Evolutionary conservation across 2,113 vertebrate species (phyloP).

Genomic region (Clarias batrachus): DNA sequence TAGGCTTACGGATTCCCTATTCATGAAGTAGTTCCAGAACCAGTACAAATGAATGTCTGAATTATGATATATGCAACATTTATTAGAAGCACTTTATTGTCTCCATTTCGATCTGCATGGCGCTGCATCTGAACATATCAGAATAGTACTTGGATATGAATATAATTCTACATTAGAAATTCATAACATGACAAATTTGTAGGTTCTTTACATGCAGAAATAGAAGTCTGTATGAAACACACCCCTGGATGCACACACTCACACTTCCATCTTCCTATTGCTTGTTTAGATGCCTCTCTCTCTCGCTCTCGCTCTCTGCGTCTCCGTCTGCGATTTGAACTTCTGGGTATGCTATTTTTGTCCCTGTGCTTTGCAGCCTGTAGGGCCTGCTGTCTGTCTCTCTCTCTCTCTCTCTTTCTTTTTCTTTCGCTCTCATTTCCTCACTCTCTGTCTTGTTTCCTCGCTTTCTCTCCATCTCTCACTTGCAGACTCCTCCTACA

Average conservation of each 20-base stretch:
- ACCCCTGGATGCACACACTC: neutral
- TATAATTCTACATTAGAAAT: neutral
- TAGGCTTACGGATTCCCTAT: neutral
- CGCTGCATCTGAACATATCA: neutral
- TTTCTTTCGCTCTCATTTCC: constrained; percentile 14
- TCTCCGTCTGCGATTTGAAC: constrained; percentile 30
- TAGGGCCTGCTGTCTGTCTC: constrained; percentile 21
- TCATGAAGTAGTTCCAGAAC: neutral
- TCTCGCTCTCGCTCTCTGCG: neutral
- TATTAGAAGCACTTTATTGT: too few species aligned
- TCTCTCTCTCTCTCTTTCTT: constrained; percentile 3
- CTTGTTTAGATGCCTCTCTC: constrained; percentile 4
- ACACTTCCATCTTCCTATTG: constrained; percentile 2
- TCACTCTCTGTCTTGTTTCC: constrained; percentile 15
- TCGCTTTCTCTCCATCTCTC: constrained; percentile 12
- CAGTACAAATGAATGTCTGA: neutral
- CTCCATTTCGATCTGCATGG: neutral
- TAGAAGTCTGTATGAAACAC: neutral
- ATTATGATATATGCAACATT: neutral
- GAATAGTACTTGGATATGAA: neutral
- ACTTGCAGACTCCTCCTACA: constrained; percentile 50
- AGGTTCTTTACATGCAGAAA: neutral
- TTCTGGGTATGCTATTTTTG: constrained; percentile 45
- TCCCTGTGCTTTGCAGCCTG: constrained; percentile 43
- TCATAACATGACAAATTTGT: neutral